Conservation (phyloP, 2,797 vertebrate species). For the Pipistrellus kuhlii region DNA sequence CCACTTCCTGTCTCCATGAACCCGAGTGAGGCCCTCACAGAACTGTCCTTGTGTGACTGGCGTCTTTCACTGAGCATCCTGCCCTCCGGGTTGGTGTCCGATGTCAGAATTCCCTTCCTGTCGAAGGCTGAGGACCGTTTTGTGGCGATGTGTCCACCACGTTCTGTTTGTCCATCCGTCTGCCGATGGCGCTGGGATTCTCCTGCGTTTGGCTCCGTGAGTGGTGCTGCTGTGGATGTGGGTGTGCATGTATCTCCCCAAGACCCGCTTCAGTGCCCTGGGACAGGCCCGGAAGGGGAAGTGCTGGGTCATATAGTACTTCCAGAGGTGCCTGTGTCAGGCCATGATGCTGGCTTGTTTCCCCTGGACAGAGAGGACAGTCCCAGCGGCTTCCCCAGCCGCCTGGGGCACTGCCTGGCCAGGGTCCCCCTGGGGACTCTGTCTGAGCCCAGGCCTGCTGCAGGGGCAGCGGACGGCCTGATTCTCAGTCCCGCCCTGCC, state of each 20-base stretch:
- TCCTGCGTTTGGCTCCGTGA: neutral
- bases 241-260: neutral
- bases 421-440: neutral
- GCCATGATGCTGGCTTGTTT: neutral
- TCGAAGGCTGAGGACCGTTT: neutral
- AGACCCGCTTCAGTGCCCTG: neutral
- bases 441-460: neutral
- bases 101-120: neutral
- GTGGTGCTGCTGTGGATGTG: neutral
- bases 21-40: accelerated
- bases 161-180: neutral
- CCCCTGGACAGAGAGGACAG: neutral
- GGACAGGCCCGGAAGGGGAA: no score
- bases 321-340: neutral
- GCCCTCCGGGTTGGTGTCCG: neutral
- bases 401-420: no score
- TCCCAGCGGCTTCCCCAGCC: neutral
- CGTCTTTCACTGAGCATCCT: neutral
- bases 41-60: neutral
- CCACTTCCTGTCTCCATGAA: neutral
- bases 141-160: accelerated
- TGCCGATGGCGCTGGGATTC: no score
- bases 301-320: neutral
- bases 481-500: constrained; percentile 50
- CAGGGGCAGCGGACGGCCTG: accelerated